Conservation (phyloP, 2,113 vertebrate genomes). For the Vulpes vulpes region DNA sequence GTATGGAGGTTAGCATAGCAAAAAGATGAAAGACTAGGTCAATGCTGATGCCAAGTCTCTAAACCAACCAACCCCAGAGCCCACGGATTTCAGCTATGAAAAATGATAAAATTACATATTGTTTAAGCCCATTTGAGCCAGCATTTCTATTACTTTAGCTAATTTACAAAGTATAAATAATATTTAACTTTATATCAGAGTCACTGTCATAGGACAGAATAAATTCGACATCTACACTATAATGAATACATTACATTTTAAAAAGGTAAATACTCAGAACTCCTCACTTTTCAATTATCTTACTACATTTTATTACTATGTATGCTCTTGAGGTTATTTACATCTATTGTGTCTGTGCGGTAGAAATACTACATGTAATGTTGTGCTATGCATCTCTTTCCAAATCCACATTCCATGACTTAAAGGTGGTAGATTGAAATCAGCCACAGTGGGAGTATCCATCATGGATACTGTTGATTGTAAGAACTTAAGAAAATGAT, state of each 20-base stretch:
- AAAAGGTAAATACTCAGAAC: not conserved
- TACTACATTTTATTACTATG: conserved; percentile 18
- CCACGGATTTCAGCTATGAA: not conserved
- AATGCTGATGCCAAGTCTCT: not conserved
- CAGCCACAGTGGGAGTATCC: not conserved
- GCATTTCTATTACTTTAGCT: conserved; percentile 49
- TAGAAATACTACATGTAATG: not conserved
- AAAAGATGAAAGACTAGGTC: not conserved
- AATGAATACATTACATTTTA: no score
- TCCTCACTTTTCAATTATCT: conserved; percentile 9
- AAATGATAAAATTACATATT: not conserved
- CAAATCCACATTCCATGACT: not conserved
- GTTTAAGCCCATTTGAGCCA: not conserved
- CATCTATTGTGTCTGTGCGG: not conserved
- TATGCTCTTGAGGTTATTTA: not conserved
- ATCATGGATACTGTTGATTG: not conserved
- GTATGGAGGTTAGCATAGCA: not conserved
- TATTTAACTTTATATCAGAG: conserved; percentile 34
- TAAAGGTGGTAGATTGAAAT: not conserved
- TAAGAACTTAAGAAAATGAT: not conserved
- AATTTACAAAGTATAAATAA: conserved; percentile 17
- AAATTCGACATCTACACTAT: not conserved
- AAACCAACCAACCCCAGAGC: not conserved
- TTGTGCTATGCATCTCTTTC: not conserved
- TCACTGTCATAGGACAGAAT: not conserved